A percentile compares a stretch with the other conserved stretches of the same genome.
Conservation (phyloP, 2,888 invertebrate species). For the Himalopsyche anomala region DNA sequence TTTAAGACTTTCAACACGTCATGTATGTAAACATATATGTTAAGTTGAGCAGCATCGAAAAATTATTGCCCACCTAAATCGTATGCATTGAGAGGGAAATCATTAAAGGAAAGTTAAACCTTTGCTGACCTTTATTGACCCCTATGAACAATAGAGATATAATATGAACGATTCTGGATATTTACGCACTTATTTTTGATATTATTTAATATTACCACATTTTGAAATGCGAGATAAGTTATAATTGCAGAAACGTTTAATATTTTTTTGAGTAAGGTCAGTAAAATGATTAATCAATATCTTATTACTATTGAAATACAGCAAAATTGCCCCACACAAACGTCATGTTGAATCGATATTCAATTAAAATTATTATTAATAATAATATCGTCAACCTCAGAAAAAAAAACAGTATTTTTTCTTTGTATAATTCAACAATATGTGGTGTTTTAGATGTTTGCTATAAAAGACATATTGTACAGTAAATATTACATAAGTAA, state of each 20-base stretch:
- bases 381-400: too few species aligned
- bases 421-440: too few species aligned
- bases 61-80: neutral
- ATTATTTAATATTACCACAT: slow-evolving; percentile 3
- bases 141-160: neutral
- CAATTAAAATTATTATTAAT: too few species aligned
- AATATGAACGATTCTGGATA: neutral
- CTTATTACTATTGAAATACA: too few species aligned
- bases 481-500: too few species aligned
- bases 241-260: neutral
- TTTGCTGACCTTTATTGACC: neutral
- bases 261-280: neutral
- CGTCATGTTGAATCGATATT: too few species aligned
- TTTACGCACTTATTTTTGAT: neutral
- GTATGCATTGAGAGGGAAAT: slow-evolving; percentile 8
- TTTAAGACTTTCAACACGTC: neutral
- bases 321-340: too few species aligned
- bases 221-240: neutral
- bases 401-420: too few species aligned
- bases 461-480: too few species aligned
- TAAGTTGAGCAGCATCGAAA: neutral
- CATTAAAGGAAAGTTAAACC: slow-evolving; percentile 34
- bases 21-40: neutral
- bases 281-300: neutral
- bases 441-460: too few species aligned